Percentiles rank a stretch among this genome's conserved stretches.
These are phyloP conservation scores for Oligia latruncula DNA, from an alignment of 2,888 invertebrate genomes.

Conservation along the genomic window DNA sequence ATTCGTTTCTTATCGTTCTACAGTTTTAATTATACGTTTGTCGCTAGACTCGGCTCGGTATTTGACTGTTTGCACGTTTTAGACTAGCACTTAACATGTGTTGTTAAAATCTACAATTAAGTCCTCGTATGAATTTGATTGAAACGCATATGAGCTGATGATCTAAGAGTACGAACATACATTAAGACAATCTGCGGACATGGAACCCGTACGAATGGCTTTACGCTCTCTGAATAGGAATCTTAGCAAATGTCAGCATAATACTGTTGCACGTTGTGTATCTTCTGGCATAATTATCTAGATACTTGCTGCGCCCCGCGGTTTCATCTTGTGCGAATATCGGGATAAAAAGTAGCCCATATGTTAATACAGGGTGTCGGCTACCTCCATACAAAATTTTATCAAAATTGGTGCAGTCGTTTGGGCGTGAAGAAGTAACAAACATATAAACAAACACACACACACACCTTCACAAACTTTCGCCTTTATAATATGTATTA, in stretches of 20 bases:
- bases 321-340: not conserved
- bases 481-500: no score
- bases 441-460: no score
- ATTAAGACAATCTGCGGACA: conserved; percentile 37
- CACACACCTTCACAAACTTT: no score
- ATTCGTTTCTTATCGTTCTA: conserved; percentile 17
- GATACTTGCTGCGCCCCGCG: not conserved
- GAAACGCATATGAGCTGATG: conserved; percentile 27
- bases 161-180: conserved; percentile 7
- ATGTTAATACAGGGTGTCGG: no score
- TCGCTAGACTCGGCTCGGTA: not conserved
- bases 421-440: no score
- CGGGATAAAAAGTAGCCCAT: no score
- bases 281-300: conserved; percentile 7
- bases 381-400: no score
- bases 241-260: conserved; percentile 33
- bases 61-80: conserved; percentile 7
- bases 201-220: conserved; percentile 49
- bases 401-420: no score
- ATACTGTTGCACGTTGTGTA: conserved; percentile 10
- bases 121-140: not conserved
- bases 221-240: conserved; percentile 84
- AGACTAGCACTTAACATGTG: not conserved
- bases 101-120: conserved; percentile 14
- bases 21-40: conserved; percentile 8